A percentile compares a stretch with the other conserved stretches of the same genome.
phyloP scores from a whole-genome alignment of 2,797 vertebrate genomes.

The Silurus lanzhouensis region DNA sequence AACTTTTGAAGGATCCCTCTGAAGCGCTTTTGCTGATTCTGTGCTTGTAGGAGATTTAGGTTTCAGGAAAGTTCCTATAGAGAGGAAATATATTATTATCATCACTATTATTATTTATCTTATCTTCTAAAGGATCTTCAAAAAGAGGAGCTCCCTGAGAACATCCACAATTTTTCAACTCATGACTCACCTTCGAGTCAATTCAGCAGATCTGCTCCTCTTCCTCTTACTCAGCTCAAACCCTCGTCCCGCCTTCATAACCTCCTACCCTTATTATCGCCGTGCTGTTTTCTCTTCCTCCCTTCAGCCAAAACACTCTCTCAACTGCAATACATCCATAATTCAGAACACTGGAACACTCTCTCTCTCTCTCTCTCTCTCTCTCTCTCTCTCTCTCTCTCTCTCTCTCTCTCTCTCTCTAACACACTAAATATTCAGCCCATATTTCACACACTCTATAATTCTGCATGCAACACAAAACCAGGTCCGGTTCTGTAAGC shows the following conservation, averaged over 20 bases:
- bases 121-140: not conserved
- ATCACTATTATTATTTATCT: not conserved
- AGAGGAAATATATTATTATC: not conserved
- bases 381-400: no score
- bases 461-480: conserved; percentile 5
- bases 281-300: not conserved
- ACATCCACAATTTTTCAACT: not conserved
- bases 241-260: not conserved
- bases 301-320: conserved; percentile 22
- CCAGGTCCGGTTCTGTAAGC: not conserved
- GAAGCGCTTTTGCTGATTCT: no score
- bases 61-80: not conserved
- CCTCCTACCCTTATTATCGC: conserved; percentile 15
- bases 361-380: no score
- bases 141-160: not conserved
- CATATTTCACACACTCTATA: not conserved
- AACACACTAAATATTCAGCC: not conserved
- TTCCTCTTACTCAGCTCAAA: not conserved
- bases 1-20: no score
- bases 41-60: no score
- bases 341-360: not conserved
- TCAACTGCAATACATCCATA: conserved; percentile 22
- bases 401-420: no score
- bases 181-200: not conserved
- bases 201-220: not conserved